A percentile compares a stretch with the other conserved stretches of the same genome.
phyloP scores from a whole-genome alignment of 2,888 invertebrate species.

The Philhelius pedissequus region DNA sequence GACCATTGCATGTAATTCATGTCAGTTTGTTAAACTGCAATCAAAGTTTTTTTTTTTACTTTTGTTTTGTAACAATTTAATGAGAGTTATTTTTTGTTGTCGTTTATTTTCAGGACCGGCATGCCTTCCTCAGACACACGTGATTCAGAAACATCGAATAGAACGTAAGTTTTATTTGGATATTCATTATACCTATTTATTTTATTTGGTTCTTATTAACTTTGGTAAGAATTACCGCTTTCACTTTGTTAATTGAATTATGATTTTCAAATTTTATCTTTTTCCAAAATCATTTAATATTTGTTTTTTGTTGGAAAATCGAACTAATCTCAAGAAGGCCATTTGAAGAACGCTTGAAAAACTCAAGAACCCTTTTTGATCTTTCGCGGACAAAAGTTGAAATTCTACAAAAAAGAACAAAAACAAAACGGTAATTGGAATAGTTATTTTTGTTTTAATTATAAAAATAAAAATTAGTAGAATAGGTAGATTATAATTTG shows the following conservation, averaged over 20 bases:
- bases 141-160: constrained; percentile 36
- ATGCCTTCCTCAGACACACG: constrained; percentile 68
- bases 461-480: not conserved
- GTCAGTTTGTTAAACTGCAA: constrained; percentile 35
- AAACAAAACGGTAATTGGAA: constrained; percentile 69
- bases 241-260: not conserved
- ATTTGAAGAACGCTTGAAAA: constrained; percentile 61
- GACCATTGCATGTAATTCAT: constrained; percentile 39
- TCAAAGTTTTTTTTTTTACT: not conserved
- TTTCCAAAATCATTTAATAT: not conserved
- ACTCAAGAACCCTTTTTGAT: constrained; percentile 69
- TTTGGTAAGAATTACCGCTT: constrained; percentile 6
- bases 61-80: constrained; percentile 7
- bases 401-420: constrained; percentile 65
- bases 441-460: not conserved
- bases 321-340: constrained; percentile 42
- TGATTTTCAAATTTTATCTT: not conserved
- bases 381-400: constrained; percentile 68
- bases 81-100: constrained; percentile 7
- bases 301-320: constrained; percentile 16
- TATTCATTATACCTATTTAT: not conserved
- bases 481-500: not conserved
- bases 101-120: constrained; percentile 63
- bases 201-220: not conserved
- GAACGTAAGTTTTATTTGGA: constrained; percentile 52